Percentiles rank a stretch among this genome's conserved stretches.
Evolutionary conservation across 2,888 invertebrate genomes (phyloP).

Genomic region (Epinotia demarniana): DNA sequence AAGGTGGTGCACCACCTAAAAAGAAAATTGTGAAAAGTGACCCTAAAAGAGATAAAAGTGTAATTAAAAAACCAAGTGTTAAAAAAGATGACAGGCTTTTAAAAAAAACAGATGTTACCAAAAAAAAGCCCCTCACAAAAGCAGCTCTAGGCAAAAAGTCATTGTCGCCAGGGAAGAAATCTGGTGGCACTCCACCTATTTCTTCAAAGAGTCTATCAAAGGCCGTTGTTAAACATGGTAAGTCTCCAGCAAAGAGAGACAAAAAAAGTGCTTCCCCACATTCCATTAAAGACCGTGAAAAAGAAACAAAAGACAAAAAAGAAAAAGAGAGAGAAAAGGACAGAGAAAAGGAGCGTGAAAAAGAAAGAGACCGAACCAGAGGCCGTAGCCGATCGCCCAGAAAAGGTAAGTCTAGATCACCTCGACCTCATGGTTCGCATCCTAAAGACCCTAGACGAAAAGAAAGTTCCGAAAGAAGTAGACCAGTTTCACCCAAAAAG

Average conservation of each 20-base stretch:
- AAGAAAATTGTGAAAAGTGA: constrained; percentile 82
- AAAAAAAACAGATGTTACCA: constrained; percentile 71
- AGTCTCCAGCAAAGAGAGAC: constrained; percentile 76
- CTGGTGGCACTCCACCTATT: constrained; percentile 81
- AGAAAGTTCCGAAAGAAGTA: constrained; percentile 79
- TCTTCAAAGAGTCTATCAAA: constrained; percentile 75
- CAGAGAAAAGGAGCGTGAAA: constrained; percentile 78
- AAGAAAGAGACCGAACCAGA: constrained; percentile 81
- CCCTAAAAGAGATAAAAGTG: constrained; percentile 74
- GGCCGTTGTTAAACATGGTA: constrained; percentile 71
- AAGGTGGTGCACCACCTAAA: constrained; percentile 83
- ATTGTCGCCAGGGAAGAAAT: constrained; percentile 80
- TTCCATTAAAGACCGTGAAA: constrained; percentile 76
- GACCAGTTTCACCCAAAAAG: constrained; percentile 81
- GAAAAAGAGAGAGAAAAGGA: constrained; percentile 78
- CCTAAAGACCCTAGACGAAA: constrained; percentile 78
- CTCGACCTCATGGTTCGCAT: constrained; percentile 55
- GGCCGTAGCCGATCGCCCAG: constrained; percentile 79
- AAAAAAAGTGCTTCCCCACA: constrained; percentile 75
- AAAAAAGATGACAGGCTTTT: constrained; percentile 77
- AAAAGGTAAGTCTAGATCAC: constrained; percentile 78
- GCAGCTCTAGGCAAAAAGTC: constrained; percentile 76
- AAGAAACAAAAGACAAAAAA: constrained; percentile 75
- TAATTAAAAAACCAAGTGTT: constrained; percentile 71
- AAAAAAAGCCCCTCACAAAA: constrained; percentile 72